Evolutionary conservation across 2,888 invertebrate species (phyloP).

Genomic region (Ischnura elegans): DNA sequence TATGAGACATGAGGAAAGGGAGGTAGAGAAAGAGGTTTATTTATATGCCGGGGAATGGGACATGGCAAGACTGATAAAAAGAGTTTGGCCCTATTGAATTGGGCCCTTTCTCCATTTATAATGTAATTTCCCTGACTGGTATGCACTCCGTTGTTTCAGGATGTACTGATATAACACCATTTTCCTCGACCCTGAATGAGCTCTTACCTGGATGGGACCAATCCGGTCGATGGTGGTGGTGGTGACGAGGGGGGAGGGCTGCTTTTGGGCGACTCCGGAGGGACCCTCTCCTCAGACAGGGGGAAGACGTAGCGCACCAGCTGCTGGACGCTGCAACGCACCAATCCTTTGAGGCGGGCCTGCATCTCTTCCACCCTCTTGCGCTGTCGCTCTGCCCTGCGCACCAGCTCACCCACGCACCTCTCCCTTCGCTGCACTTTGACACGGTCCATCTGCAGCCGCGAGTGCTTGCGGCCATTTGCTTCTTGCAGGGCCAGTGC

Average conservation of each 20-base stretch:
- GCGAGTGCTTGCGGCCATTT: conserved; percentile 76
- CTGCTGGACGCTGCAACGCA: conserved; percentile 82
- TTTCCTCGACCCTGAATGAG: no score
- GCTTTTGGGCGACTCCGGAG: conserved; percentile 56
- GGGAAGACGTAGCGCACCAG: conserved; percentile 86
- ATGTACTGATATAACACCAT: no score
- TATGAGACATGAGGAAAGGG: no score
- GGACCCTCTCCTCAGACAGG: conserved; percentile 78
- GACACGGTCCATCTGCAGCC: conserved; percentile 82
- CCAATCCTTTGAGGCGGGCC: conserved; percentile 81
- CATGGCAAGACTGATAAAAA: no score
- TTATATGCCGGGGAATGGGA: no score
- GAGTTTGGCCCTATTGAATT: no score
- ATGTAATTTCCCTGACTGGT: no score
- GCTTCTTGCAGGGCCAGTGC: conserved; percentile 77
- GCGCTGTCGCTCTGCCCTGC: conserved; percentile 79
- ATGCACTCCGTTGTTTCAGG: no score
- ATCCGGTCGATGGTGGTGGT: neutral
- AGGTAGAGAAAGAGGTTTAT: no score
- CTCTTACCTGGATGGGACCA: neutral
- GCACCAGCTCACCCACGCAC: conserved; percentile 79
- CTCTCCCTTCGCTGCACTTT: conserved; percentile 82
- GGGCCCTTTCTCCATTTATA: no score
- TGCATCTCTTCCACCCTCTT: conserved; percentile 79
- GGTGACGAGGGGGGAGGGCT: neutral